Base-by-base conservation (phyloP, 2,888 invertebrate species). In the Heliothis peltigera region DNA sequence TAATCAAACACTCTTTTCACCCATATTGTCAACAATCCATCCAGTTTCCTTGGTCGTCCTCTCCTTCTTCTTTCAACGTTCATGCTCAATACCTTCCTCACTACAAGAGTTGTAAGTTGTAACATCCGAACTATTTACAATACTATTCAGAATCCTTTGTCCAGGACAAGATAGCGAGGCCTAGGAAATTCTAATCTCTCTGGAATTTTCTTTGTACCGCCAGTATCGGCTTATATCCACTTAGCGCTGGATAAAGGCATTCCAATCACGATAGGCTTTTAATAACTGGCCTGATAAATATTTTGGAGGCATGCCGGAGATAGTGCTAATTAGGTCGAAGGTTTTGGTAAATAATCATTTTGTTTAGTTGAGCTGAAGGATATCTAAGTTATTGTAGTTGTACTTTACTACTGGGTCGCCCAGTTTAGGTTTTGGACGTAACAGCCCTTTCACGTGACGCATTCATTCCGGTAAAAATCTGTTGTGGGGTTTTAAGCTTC, bases 131-230 rank as follows among this genome's bases (percentile, higher is more conserved):
- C 49, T 72, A 62, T 51, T 61, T 52, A n/a, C 19, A 58, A 56
- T 59, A 63, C 21, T 46, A 57, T 32, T 44, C 4, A 10, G 25
- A 0, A 32, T 49, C 48, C 64, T 73, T 59, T 64, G 61, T 54
- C 62, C 25, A 44, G 21, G 39, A 59, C 15, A 18, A 67, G 42
- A 54, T 7, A 17, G 28, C 25, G 55, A 57, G 43, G 74, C 66
- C 59, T 75, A 75, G 56, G 59, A 57, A 60, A 75, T 77, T 74
- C 66, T 74, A 67, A 77, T 70, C 61, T 55, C 44, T 18, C 1
- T 35, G 66, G 77, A 60, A 76, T 76, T 64, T 69, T 59, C 64
- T 76, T 64, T 77, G 70, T 59, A 59, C 47, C 39, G 55, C n/a
- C 52, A 42, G 32, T 63, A 75, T 75, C 35, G 56, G 63, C 18